These are phyloP conservation scores for Gymnorhina tibicen DNA, from an alignment of 2,113 vertebrate genomes.

Conservation along the genomic window DNA sequence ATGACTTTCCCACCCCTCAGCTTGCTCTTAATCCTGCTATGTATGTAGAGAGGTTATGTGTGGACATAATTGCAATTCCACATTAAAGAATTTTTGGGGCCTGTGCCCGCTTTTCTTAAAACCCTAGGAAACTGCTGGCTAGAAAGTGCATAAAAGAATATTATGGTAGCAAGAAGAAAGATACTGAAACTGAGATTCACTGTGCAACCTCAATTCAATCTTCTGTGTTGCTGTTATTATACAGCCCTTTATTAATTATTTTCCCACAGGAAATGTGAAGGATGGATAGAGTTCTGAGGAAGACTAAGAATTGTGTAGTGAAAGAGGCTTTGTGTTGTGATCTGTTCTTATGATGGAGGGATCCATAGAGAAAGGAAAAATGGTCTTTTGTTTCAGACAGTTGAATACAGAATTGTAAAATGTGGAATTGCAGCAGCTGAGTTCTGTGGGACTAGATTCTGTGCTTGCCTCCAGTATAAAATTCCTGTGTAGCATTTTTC, in stretches of 20 bases:
- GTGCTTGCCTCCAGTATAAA: constrained; percentile 11
- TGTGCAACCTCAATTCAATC: background rate
- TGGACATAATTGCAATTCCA: background rate
- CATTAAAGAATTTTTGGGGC: background rate
- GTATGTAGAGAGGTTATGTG: background rate
- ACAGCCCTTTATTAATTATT: constrained; percentile 39
- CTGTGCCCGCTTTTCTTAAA: background rate
- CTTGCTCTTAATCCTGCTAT: background rate
- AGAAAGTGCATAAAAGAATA: background rate
- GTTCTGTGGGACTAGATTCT: constrained; percentile 5
- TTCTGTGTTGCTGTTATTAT: background rate
- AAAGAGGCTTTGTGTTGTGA: constrained; percentile 56
- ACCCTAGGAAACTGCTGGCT: background rate
- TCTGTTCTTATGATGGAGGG: constrained; percentile 33
- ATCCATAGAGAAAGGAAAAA: constrained; percentile 45
- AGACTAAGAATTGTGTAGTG: constrained; percentile 1
- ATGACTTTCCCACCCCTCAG: constrained; percentile 14
- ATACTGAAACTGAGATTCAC: background rate
- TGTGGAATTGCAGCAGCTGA: constrained; percentile 1
- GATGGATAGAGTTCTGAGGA: constrained; percentile 51
- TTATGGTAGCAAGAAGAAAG: background rate
- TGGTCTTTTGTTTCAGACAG: constrained; percentile 47
- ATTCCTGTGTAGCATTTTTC: background rate
- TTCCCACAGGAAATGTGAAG: constrained; percentile 57
- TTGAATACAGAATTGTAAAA: constrained; percentile 51